Evolutionary conservation across 2,888 invertebrate species (phyloP), one percentile per base, ranked within the genome.

Genomic region (Drosophila helvetica): DNA sequence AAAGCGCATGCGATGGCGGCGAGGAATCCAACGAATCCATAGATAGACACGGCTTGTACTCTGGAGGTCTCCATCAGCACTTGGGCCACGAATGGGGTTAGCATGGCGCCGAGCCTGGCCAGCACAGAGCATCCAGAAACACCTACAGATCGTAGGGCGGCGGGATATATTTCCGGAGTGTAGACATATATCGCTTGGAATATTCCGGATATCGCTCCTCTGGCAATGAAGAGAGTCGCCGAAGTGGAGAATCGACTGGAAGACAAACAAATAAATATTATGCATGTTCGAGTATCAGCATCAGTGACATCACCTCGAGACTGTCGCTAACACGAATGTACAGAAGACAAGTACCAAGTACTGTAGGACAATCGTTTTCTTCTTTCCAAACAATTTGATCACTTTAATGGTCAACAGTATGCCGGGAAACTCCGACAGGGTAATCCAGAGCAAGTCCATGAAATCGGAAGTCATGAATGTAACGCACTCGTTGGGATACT

Each of bases 141-240:
- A 10, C 63, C 73, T 0, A 72, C 42, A 0, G 54, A 69, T 33
- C 73, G 18, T 18, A 69, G 4, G 10, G 52, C 52, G 1, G 70
- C 43, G 6, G 98, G 98, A 90, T 98, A 98, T 9, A 98, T 96
- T 94, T 98, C 98, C 7, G 98, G 98, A 4, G 98, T 98, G 90
- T 98, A 98, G 7, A 98, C 98, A 90, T 98, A 98, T 0, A 97
- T 97, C 0, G 98, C 98, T 93, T 98, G 98, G 91, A 98, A 98
- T 2, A 98, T 95, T 0, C 98, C 98, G 15, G 98, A 97, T 81
- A 98, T 97, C 75, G 98, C 96, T 3, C 97, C 98, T 80, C 98
- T 94, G 0, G 98, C 97, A 81, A 98, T 91, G 91, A 98, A 98
- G 72, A 98, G 92, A 78, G 97, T 94, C 55, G 96, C 93, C 0